These are phyloP conservation scores for Telmatherina bonti DNA, from an alignment of 2,797 vertebrate genomes.

Conservation along the genomic window DNA sequence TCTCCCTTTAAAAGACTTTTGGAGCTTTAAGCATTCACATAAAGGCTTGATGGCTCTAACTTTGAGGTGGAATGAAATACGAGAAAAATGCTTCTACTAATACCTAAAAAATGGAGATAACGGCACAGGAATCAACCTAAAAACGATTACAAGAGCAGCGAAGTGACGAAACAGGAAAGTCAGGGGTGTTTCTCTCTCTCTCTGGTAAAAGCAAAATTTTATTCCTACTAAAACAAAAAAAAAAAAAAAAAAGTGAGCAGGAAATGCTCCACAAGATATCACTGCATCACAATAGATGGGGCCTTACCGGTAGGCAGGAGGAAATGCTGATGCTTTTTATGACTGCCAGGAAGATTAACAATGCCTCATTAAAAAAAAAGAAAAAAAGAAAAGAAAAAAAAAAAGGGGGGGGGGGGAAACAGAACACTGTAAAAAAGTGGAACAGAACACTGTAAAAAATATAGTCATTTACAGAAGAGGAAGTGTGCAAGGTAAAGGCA, in stretches of 20 bases:
- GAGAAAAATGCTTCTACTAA: conserved; percentile 50
- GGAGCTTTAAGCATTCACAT: conserved; percentile 57
- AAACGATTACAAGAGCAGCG: conserved; percentile 52
- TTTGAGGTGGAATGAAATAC: conserved; percentile 51
- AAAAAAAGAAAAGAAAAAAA: background rate
- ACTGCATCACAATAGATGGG: conserved; percentile 57
- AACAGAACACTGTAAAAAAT: conserved; percentile 8
- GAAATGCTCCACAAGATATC: conserved; percentile 60
- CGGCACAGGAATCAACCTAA: conserved; percentile 69
- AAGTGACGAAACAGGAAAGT: conserved; percentile 29
- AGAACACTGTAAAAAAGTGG: no score
- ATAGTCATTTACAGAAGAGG: background rate
- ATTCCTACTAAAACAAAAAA: conserved; percentile 31
- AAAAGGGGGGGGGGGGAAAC: conserved; percentile 9
- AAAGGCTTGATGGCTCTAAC: conserved; percentile 57
- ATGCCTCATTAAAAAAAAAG: conserved; percentile 8
- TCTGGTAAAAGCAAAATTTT: conserved; percentile 13
- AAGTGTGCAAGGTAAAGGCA: conserved; percentile 2
- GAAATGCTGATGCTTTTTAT: conserved; percentile 56
- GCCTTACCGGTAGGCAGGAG: conserved; percentile 41
- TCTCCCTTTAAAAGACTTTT: conserved; percentile 64
- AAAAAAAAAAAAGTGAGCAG: conserved; percentile 22
- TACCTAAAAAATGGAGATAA: conserved; percentile 60
- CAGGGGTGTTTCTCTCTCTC: conserved; percentile 21
- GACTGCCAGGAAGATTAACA: conserved; percentile 51